Conservation (phyloP, 1,140 invertebrate genomes). For the Anthonomus grandis region DNA sequence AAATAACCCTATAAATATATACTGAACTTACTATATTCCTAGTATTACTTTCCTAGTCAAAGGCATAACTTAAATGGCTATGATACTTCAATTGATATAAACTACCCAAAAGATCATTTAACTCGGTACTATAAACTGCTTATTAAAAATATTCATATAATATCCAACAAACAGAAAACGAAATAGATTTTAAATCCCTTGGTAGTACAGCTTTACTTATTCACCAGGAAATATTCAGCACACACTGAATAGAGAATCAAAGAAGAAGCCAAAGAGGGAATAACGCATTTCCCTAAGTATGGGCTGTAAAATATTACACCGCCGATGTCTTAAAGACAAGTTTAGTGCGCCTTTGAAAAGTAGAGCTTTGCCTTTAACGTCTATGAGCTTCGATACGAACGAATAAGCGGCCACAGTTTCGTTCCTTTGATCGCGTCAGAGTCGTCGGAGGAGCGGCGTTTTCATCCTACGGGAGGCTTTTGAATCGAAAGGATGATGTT, state of each 20-base stretch:
- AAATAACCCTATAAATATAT: too few relatives aligned
- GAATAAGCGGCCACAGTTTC: slow-evolving; percentile 18
- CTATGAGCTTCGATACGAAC: slow-evolving; percentile 26
- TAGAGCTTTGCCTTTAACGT: slow-evolving; percentile 16
- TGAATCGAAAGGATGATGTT: slow-evolving; percentile 5
- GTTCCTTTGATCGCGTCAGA: slow-evolving; percentile 24
- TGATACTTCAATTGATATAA: too few relatives aligned
- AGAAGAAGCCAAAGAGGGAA: background rate
- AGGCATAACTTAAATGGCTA: too few relatives aligned
- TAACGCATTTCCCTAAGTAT: slow-evolving; percentile 10
- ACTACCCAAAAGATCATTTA: too few relatives aligned
- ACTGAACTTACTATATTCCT: too few relatives aligned
- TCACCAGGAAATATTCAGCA: slow-evolving; percentile 3
- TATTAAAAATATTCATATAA: too few relatives aligned
- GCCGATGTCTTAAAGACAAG: slow-evolving; percentile 15
- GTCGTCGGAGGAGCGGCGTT: too few relatives aligned
- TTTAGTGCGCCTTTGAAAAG: slow-evolving; percentile 12
- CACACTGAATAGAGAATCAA: slow-evolving; percentile 7
- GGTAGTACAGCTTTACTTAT: too few relatives aligned
- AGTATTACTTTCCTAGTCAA: too few relatives aligned
- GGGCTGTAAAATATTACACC: slow-evolving; percentile 18
- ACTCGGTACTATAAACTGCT: too few relatives aligned
- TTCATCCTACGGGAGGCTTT: slow-evolving; percentile 11
- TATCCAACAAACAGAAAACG: too few relatives aligned
- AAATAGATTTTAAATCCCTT: too few relatives aligned